phyloP scores from a whole-genome alignment of 2,113 vertebrate species.

The Gallinago jamesoni region DNA sequence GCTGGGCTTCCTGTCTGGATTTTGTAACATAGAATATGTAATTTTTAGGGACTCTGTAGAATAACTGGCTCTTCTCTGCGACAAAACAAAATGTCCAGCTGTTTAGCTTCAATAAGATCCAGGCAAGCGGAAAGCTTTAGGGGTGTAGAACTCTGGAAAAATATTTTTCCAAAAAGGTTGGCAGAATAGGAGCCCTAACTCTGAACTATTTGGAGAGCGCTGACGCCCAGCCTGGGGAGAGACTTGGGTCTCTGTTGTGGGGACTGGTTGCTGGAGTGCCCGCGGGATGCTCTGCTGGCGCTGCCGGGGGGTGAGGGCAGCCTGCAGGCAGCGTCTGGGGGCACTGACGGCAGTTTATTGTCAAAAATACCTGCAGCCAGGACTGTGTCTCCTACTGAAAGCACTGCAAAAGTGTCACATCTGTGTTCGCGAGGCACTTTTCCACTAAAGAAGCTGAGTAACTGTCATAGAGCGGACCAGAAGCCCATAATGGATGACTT shows the following conservation, averaged over 20 bases:
- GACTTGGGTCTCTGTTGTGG: background rate
- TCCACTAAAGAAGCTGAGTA: background rate
- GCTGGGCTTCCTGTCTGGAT: background rate
- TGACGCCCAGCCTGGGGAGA: background rate
- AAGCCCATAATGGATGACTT: background rate
- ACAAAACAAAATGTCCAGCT: background rate
- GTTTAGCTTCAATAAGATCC: background rate
- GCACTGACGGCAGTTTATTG: background rate
- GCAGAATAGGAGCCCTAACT: background rate
- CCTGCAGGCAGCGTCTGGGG: background rate
- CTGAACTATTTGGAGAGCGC: fast-evolving
- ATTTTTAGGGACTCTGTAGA: background rate
- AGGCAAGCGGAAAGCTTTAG: background rate
- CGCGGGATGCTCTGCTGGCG: background rate
- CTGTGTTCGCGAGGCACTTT: background rate
- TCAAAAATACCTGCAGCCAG: background rate
- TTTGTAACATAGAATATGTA: background rate
- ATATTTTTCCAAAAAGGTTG: background rate
- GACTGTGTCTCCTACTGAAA: background rate
- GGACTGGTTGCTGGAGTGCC: background rate
- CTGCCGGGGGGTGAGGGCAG: background rate
- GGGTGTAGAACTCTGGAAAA: background rate
- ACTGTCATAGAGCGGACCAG: background rate
- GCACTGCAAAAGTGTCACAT: background rate
- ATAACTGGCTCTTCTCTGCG: background rate